Evolutionary conservation across 2,113 vertebrate genomes (phyloP).

Genomic region (Salvelinus alpinus): DNA sequence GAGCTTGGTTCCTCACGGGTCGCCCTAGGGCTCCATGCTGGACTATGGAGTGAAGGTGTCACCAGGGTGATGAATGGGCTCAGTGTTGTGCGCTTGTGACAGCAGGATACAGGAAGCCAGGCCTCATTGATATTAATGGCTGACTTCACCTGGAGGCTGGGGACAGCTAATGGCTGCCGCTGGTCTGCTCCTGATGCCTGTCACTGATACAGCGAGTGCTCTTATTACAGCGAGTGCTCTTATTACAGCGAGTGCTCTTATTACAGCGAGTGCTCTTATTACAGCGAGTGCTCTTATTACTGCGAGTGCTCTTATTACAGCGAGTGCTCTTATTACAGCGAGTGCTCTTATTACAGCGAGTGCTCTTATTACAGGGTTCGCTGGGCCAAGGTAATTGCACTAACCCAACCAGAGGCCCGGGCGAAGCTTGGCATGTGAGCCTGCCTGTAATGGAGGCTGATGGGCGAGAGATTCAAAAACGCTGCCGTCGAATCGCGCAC

Average conservation of each 20-base stretch:
- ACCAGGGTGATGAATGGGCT: not conserved
- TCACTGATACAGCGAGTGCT: conserved; percentile 38
- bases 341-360: no score
- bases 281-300: no score
- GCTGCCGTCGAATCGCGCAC: conserved; percentile 45
- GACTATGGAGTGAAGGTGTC: not conserved
- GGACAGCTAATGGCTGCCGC: conserved; percentile 19
- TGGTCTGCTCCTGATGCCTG: conserved; percentile 27
- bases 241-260: conserved; percentile 34
- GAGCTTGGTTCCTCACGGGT: not conserved
- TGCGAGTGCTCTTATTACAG: no score
- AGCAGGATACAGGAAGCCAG: conserved; percentile 6
- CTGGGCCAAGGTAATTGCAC: conserved; percentile 55
- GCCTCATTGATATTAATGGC: conserved; percentile 42
- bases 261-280: no score
- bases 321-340: no score
- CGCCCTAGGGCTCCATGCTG: not conserved
- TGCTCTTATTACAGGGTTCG: conserved; percentile 19
- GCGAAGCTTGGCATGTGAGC: conserved; percentile 29
- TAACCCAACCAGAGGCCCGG: conserved; percentile 60
- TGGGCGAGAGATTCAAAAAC: conserved; percentile 61
- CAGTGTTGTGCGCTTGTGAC: not conserved
- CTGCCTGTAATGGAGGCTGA: conserved; percentile 51
- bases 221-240: conserved; percentile 48
- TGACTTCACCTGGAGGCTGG: not conserved